Percentiles rank a stretch among this genome's conserved stretches.
These are phyloP conservation scores for Enteromius trimaculatus DNA, from an alignment of 2,797 vertebrate species.

Conservation along the genomic window DNA sequence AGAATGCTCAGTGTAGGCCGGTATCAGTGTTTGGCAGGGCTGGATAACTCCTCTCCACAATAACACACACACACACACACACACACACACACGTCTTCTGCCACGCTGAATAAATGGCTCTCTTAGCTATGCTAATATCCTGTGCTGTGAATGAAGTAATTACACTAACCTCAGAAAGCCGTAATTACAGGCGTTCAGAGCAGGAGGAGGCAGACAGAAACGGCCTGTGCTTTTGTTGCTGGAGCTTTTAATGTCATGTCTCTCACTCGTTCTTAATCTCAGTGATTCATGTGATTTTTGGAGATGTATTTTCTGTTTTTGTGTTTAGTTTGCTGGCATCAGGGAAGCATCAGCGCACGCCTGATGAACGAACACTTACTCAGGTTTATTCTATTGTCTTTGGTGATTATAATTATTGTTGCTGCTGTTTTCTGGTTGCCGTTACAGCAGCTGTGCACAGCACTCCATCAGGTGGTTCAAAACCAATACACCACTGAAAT, in stretches of 20 bases:
- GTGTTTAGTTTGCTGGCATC: not conserved
- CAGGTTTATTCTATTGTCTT: not conserved
- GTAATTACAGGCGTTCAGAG: constrained; percentile 67
- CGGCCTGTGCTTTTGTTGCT: constrained; percentile 10
- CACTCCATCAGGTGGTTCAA: not conserved
- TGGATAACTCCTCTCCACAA: constrained; percentile 53
- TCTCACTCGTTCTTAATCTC: constrained; percentile 7
- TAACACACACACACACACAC: constrained; percentile 57
- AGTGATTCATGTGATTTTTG: not conserved
- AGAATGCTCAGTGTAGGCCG: constrained; percentile 44
- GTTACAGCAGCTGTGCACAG: not conserved
- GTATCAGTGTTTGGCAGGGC: constrained; percentile 40
- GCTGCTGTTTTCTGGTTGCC: not conserved
- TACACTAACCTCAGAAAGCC: constrained; percentile 63
- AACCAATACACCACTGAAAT: not conserved
- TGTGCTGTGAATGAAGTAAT: constrained; percentile 67
- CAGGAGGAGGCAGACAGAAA: constrained; percentile 8
- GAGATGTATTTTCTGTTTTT: constrained; percentile 5
- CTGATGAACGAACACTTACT: not conserved
- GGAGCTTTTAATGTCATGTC: not conserved
- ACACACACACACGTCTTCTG: constrained; percentile 59
- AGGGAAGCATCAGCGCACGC: not conserved
- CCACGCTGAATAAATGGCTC: constrained; percentile 67
- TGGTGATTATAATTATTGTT: not conserved
- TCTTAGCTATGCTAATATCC: constrained; percentile 69